Base-by-base conservation (phyloP, 2,888 invertebrate genomes). In the Neoascia interrupta region DNA sequence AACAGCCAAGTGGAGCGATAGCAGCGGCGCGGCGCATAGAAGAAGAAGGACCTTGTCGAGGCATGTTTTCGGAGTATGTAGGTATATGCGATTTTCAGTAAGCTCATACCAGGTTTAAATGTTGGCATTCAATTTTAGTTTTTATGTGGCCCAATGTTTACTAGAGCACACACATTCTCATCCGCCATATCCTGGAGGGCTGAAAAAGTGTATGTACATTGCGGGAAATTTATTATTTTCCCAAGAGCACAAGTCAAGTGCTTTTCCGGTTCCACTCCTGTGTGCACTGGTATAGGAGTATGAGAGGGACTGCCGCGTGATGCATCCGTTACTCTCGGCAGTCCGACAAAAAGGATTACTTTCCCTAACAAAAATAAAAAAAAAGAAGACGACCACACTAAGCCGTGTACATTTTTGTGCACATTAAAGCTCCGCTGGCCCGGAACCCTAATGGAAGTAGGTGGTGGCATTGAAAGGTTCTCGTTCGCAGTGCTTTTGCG, bases 191-290 rank as follows among this genome's bases (percentile, higher is more conserved):
- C 47, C 18, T 19, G 45, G 28, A 36, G 10, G 15, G 53, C 2
- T 1, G 13, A 6, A 21, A 19, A 19, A 41, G 11, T 15, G 8
- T 15, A 34, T 15, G 26, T 37, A 43, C 36, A 56, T 58, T 54
- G 63, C 36, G 61, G 56, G 26, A 63, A 69, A 75, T 75, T 69
- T 75, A 75, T 75, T 75, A 69, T 75, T 63, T 69, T 75, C 37
- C 75, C 61, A 56, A 18, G 49, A 61, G 61, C 54, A 75, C 68
- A 69, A 75, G 75, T 69, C 75, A 75, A 75, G 75, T 51, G 69
- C 75, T 63, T 31, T 75, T 56, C 54, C 61, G 34, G 68, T 68
- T 49, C 28, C 49, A 63, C 28, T 68, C 39, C 41, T 47, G 19
- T 13, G 21, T 60, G 36, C 26, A 31, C 36, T n/a, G 19, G 37